These are phyloP conservation scores for Resseliella maxima DNA, from an alignment of 2,888 invertebrate species.

Conservation along the genomic window DNA sequence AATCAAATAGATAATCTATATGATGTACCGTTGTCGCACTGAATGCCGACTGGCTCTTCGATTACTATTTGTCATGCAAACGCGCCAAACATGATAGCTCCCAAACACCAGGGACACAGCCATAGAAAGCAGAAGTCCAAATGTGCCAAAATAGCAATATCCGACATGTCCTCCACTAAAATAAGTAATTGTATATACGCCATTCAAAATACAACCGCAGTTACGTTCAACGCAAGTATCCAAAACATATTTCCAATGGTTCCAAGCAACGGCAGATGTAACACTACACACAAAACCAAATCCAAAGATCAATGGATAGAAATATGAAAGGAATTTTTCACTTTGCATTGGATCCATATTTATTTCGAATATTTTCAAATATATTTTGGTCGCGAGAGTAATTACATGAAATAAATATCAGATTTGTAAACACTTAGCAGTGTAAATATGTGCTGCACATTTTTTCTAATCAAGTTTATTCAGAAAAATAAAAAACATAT, in stretches of 20 bases:
- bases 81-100: slow-evolving; percentile 77
- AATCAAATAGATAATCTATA: background rate
- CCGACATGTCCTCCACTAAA: slow-evolving; percentile 76
- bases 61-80: slow-evolving; percentile 72
- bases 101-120: slow-evolving; percentile 74
- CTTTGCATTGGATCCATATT: background rate
- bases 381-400: too few species aligned
- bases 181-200: slow-evolving; percentile 71
- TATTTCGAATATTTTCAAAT: background rate
- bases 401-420: too few species aligned
- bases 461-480: too few species aligned
- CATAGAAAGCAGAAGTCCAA: slow-evolving; percentile 74
- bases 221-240: slow-evolving; percentile 76
- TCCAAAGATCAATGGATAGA: slow-evolving; percentile 65
- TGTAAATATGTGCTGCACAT: too few species aligned
- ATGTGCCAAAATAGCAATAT: slow-evolving; percentile 76
- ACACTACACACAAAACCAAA: slow-evolving; percentile 65
- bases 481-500: too few species aligned
- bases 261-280: slow-evolving; percentile 72
- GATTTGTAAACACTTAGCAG: too few species aligned
- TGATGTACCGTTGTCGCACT: slow-evolving; percentile 65
- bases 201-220: slow-evolving; percentile 78
- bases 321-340: slow-evolving; percentile 64
- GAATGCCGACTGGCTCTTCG: slow-evolving; percentile 59
- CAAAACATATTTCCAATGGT: slow-evolving; percentile 76